Evolutionary conservation across 1,140 invertebrate genomes (phyloP), one percentile per base, ranked within the genome.

Genomic region (Drosophila parabipectinata): DNA sequence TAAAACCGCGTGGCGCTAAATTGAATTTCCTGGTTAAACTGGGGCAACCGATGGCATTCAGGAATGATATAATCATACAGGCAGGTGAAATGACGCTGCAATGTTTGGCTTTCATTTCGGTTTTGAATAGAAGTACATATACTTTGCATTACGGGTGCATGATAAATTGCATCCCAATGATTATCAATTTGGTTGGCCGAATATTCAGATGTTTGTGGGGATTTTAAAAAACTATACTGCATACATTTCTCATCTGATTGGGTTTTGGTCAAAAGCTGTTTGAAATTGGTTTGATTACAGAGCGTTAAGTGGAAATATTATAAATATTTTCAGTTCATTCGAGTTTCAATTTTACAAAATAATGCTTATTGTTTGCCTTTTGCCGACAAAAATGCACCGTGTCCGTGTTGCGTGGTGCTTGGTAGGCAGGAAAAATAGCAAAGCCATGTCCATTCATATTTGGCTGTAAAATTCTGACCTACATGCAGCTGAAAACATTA

Each of bases 1-100:
- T 75, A 41, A 76, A 44, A 68, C 44, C 61, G 54, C 72, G 60
- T 50, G 60, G 77, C 67, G 56, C 68, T 76, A 80, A 81, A 81
- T 81, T 81, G 78, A 81, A 81, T 81, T 81, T 81, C 72, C 73
- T 51, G 60, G 54, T 51, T 68, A 59, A 76, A 74, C 21, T 79
- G 58, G 15, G 58, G 9, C 58, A 37, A 18, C n/a, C 14, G 5
- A 24, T 30, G 18, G 8, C 1, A 9, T 18, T 32, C 45, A 51
- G 55, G 21, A 37, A 15, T 8, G 41, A 41, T 34, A 72, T 60
- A 63, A 63, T 57, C 44, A 73, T 44, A 44, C 32, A 57, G 15
- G 34, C 53, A 58, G 72, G 71, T 75, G 48, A 75, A 68, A 76
- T 76, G 72, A 76, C 51, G 55, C 15, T 76, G 72, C 72, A 60